Conservation (phyloP, 2,888 invertebrate genomes). For the Oscheius myriophilus region DNA sequence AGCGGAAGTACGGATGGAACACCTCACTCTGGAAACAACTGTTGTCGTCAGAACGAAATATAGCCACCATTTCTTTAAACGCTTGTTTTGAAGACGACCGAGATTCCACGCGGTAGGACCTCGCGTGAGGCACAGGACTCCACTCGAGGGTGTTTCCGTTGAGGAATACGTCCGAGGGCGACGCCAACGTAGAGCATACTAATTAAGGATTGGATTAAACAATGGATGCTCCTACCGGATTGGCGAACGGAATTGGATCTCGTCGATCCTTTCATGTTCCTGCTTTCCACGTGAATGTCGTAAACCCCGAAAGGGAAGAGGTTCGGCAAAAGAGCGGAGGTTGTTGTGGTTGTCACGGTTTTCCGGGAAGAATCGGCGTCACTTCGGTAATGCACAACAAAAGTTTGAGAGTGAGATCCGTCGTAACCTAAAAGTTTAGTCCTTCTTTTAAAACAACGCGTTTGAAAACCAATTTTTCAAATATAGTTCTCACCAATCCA, state of each 20-base stretch:
- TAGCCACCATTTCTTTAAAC: conserved; percentile 33
- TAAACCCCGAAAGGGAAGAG: conserved; percentile 52
- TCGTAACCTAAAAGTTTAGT: conserved; percentile 47
- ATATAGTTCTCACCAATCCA: too few species aligned
- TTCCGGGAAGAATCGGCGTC: conserved; percentile 30
- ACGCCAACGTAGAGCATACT: conserved; percentile 46
- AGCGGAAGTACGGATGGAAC: conserved; percentile 37
- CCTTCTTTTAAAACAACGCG: too few species aligned
- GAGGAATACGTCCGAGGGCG: conserved; percentile 38
- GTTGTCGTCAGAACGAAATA: not conserved
- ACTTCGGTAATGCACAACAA: conserved; percentile 49
- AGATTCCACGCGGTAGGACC: conserved; percentile 47
- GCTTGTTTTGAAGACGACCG: not conserved
- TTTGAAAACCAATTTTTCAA: too few species aligned
- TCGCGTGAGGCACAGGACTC: conserved; percentile 46
- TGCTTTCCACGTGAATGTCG: conserved; percentile 51
- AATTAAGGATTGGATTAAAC: not conserved
- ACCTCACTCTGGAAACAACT: conserved; percentile 37
- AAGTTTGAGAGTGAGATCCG: conserved; percentile 53
- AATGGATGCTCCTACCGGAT: conserved; percentile 34
- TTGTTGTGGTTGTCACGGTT: conserved; percentile 36
- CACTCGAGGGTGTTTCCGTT: conserved; percentile 45
- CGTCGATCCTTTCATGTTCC: conserved; percentile 53
- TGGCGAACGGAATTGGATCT: conserved; percentile 43
- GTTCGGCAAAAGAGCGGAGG: conserved; percentile 33